Percentiles rank a stretch among this genome's conserved stretches.
phyloP scores from a whole-genome alignment of 2,797 vertebrate genomes.

The Acanthornis magna region DNA sequence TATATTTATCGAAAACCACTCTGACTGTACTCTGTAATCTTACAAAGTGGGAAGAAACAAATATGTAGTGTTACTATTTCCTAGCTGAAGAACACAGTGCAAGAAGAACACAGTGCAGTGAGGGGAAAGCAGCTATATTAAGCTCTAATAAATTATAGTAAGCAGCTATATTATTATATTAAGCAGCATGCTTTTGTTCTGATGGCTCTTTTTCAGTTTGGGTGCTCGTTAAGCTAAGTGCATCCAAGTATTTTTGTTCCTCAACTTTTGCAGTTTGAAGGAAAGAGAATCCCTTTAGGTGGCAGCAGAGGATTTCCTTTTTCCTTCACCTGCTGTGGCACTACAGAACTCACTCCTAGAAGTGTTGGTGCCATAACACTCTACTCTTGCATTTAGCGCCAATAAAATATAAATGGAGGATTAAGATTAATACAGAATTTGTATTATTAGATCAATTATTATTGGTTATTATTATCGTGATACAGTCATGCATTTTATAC shows the following conservation, averaged over 20 bases:
- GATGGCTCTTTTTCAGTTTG: background rate
- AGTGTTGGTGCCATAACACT: background rate
- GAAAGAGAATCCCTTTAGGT: conserved; percentile 32
- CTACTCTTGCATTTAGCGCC: background rate
- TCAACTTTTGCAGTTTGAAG: background rate
- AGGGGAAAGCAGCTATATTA: background rate
- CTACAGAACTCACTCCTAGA: background rate
- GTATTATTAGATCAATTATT: background rate
- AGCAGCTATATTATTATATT: background rate
- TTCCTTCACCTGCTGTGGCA: background rate
- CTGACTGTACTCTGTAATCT: conserved; percentile 3
- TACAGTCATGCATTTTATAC: background rate
- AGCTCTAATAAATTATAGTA: background rate
- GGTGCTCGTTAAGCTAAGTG: background rate
- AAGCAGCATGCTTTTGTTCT: background rate
- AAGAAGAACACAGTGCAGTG: background rate
- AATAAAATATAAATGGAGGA: background rate
- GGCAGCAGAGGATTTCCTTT: conserved; percentile 51
- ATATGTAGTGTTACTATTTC: background rate
- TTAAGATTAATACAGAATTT: background rate
- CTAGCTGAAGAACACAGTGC: background rate
- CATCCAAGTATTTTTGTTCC: background rate
- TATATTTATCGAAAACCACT: conserved; percentile 1
- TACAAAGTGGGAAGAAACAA: background rate
- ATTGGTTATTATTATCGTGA: no score